phyloP scores from a whole-genome alignment of 2,113 vertebrate genomes.

The Hassar affinis region DNA sequence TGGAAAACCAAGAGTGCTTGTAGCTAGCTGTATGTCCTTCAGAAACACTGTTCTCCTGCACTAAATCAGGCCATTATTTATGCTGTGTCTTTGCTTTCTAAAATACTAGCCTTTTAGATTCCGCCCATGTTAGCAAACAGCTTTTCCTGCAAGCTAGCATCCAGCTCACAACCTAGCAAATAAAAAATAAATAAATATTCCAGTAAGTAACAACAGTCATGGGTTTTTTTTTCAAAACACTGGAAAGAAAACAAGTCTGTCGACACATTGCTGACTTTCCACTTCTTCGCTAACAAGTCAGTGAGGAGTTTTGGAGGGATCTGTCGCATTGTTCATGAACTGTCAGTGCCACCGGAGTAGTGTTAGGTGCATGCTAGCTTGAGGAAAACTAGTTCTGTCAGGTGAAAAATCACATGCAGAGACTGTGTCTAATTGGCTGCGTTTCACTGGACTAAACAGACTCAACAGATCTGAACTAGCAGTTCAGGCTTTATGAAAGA shows the following conservation, averaged over 20 bases:
- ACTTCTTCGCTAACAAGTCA: not conserved
- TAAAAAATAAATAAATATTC: not conserved
- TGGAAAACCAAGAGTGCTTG: not conserved
- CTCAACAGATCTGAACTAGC: too few relatives aligned
- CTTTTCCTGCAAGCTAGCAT: not conserved
- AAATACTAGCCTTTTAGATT: not conserved
- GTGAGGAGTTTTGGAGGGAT: not conserved
- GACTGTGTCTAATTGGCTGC: not conserved
- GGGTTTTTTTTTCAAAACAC: not conserved
- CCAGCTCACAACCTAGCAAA: not conserved
- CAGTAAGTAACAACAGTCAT: not conserved
- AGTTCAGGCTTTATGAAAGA: not conserved
- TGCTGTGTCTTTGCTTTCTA: not conserved
- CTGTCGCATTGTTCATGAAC: not conserved
- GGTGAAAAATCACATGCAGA: not conserved
- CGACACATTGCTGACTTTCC: conserved; percentile 10
- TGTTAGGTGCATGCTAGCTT: not conserved
- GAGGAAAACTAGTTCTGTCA: not conserved
- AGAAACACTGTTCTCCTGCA: not conserved
- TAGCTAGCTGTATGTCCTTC: not conserved
- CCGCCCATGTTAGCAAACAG: not conserved
- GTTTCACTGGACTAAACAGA: not conserved
- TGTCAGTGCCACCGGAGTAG: not conserved
- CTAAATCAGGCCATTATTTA: not conserved
- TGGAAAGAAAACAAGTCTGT: not conserved